Conservation (phyloP, 1,140 invertebrate species). For the Cyphomyrmex costatus region DNA sequence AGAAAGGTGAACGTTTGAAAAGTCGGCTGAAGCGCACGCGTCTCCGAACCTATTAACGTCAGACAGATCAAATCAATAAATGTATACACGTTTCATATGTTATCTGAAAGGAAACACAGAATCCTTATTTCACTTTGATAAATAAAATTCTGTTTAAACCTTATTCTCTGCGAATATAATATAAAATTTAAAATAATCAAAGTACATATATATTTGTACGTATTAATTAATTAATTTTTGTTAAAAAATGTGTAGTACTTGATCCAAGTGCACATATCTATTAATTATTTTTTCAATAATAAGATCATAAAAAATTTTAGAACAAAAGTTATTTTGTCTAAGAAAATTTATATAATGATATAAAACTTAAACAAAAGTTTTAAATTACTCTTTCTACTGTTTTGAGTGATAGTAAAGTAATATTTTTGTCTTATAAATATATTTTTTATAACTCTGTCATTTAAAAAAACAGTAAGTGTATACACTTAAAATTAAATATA, state of each 20-base stretch:
- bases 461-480: too few species aligned
- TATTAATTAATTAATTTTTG: not conserved
- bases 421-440: too few species aligned
- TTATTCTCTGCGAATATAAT: not conserved
- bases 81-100: not conserved
- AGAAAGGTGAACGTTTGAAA: conserved; percentile 27
- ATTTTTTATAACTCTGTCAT: too few species aligned
- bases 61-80: conserved; percentile 35
- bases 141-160: not conserved
- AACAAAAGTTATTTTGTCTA: too few species aligned
- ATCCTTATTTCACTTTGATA: not conserved
- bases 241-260: not conserved
- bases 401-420: too few species aligned
- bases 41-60: conserved; percentile 40
- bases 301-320: too few species aligned
- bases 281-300: too few species aligned
- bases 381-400: too few species aligned
- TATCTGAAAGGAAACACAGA: not conserved
- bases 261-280: too few species aligned
- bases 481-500: too few species aligned
- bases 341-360: too few species aligned
- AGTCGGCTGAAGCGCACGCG: conserved; percentile 27
- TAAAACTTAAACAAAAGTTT: too few species aligned
- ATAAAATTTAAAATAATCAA: not conserved
- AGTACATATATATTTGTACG: not conserved